These are phyloP conservation scores for Drosophila paranaensis DNA, from an alignment of 2,888 invertebrate species.

Conservation along the genomic window DNA sequence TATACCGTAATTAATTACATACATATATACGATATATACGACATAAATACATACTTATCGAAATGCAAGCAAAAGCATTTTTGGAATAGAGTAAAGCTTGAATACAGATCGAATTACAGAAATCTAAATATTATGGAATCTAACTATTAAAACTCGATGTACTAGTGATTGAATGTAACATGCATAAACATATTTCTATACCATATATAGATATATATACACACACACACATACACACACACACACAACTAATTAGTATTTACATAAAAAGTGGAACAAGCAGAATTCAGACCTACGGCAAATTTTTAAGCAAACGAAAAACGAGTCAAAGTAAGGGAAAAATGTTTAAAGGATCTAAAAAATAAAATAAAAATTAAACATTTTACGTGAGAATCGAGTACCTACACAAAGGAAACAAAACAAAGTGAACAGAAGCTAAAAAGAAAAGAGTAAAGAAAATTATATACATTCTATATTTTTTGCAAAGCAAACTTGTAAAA, in stretches of 20 bases:
- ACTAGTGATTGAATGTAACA: constrained; percentile 63
- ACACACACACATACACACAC: constrained; percentile 7
- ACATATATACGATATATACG: constrained; percentile 28
- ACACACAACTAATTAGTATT: constrained; percentile 25
- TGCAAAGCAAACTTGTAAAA: constrained; percentile 74
- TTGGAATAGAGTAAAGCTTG: constrained; percentile 38
- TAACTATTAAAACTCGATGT: constrained; percentile 44
- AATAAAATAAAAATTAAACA: constrained; percentile 47
- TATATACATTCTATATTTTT: constrained; percentile 75
- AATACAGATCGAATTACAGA: constrained; percentile 24
- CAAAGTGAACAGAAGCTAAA: constrained; percentile 41
- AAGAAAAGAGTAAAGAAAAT: constrained; percentile 24
- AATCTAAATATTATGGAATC: constrained; percentile 24
- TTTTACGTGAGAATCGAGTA: constrained; percentile 79
- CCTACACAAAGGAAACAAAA: constrained; percentile 67
- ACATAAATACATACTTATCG: constrained; percentile 47
- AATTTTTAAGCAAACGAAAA: constrained; percentile 37
- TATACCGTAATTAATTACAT: constrained; percentile 24
- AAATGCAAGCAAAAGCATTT: constrained; percentile 35
- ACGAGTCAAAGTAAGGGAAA: constrained; percentile 22
- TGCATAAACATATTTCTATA: constrained; percentile 44
- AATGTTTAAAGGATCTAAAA: constrained; percentile 37
- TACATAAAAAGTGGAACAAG: constrained; percentile 40
- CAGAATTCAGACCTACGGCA: constrained; percentile 31
- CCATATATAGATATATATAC: constrained; percentile 25